Base-by-base conservation (phyloP, 2,797 vertebrate species). In the Decapterus maruadsi region DNA sequence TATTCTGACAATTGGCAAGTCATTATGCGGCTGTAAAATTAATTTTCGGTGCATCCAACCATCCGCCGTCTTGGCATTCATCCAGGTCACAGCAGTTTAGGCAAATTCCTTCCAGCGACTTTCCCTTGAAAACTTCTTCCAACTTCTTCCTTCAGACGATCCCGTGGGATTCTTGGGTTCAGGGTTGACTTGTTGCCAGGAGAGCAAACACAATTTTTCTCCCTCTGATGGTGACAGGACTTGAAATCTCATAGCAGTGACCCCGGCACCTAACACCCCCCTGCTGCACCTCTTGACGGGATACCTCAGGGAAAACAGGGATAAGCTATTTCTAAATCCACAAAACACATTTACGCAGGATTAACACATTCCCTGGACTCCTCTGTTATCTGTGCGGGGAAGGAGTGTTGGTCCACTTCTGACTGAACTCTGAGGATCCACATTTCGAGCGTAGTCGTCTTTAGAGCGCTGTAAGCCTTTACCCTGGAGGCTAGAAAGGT, bases 301-400 rank as follows among this genome's bases (percentile, higher is more conserved):
- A 78, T 43, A 83, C 82, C 77, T 75, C 34, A 2, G 89, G 87
- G 84, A 82, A 83, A 85, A 81, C 64, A 67, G 77, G 77, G 75
- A 80, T 85, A 87, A 87, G 79, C 79, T 40, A 45, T 76, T 68
- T 69, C 82, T 63, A 83, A 90, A 90, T 83, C 87, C 84, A 85
- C 83, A 87, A 88, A 92, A 91, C 84, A 87, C 82, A 86, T 85
- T 87, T 84, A 84, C 69, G 69, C 60, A 62, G 85, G 88, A 86
- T 91, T 87, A 90, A 80, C 40, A 74, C 77, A 88, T 76, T 86
- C 86, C 84, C 88, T 13, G 36, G 77, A 68, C 69, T 50, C 70
- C 60, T 55, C 40, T 40, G 64, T 75, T 87, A 82, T 91, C 85
- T 80, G 51, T 65, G 60, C 20, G 45, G 78, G 58, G 74, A 61